Conservation (phyloP, 1,140 invertebrate species). For the Pinna nobilis region DNA sequence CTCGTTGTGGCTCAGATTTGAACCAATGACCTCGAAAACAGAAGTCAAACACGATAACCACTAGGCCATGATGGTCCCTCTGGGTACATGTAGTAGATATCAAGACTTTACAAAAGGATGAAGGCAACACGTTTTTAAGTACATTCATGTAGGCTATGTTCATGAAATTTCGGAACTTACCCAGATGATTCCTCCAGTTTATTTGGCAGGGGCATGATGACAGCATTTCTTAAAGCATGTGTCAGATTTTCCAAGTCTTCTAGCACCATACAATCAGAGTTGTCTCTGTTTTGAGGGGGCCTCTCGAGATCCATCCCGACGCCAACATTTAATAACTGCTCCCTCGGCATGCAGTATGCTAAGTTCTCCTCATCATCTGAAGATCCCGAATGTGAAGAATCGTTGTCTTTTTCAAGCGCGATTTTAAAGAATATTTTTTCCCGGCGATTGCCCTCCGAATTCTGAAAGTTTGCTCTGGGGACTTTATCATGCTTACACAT, state of each 20-base stretch:
- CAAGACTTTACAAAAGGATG: neutral
- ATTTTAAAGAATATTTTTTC: conserved; percentile 64
- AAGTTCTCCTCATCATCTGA: conserved; percentile 50
- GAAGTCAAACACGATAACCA: too few relatives aligned
- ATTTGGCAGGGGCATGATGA: conserved; percentile 36
- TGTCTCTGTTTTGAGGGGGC: conserved; percentile 16
- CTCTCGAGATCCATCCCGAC: neutral
- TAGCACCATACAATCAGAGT: conserved; percentile 29
- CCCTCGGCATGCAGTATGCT: conserved; percentile 24
- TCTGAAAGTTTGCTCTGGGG: conserved; percentile 59
- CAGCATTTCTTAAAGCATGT: conserved; percentile 40
- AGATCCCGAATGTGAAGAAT: conserved; percentile 31
- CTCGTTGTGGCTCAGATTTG: too few relatives aligned
- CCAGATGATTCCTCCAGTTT: conserved; percentile 35
- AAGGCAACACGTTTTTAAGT: neutral
- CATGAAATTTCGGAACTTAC: conserved; percentile 31
- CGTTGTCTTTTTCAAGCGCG: conserved; percentile 40
- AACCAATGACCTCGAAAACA: too few relatives aligned
- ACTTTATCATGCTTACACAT: conserved; percentile 39
- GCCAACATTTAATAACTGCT: conserved; percentile 7
- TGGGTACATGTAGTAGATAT: neutral
- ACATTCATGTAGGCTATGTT: neutral
- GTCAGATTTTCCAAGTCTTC: conserved; percentile 42
- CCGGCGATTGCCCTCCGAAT: conserved; percentile 59
- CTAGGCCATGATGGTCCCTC: too few relatives aligned